Conservation (phyloP, 2,113 vertebrate genomes). For the Paraplagusia blochii region DNA sequence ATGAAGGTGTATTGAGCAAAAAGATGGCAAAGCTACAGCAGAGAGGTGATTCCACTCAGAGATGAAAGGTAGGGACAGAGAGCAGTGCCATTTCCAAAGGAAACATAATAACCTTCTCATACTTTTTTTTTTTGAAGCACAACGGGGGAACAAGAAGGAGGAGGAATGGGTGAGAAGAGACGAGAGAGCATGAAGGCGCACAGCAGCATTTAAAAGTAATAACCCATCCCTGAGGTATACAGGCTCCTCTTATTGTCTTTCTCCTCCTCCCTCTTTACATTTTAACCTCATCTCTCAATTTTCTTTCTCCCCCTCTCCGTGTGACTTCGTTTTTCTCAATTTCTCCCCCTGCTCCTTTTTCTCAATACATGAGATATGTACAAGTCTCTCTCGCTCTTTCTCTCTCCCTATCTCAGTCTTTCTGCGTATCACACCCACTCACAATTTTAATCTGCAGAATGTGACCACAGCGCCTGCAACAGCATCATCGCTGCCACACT, state of each 20-base stretch:
- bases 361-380: background rate
- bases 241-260: constrained; percentile 20
- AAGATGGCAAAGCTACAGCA: constrained; percentile 33
- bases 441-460: constrained; percentile 36
- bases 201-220: constrained; percentile 72
- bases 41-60: constrained; percentile 69
- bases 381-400: constrained; percentile 12
- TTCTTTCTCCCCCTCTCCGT: background rate
- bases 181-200: constrained; percentile 17
- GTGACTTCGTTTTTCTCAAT: background rate
- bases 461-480: constrained; percentile 16
- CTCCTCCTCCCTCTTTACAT: constrained; percentile 39
- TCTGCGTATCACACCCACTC: background rate
- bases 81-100: constrained; percentile 67
- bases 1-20: constrained; percentile 12
- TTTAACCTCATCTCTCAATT: constrained; percentile 57
- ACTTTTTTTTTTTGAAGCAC: constrained; percentile 57
- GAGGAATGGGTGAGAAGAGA: constrained; percentile 8
- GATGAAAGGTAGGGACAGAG: constrained; percentile 63
- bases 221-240: constrained; percentile 62
- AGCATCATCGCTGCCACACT: constrained; percentile 11
- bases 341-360: constrained; percentile 1
- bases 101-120: constrained; percentile 77
- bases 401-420: constrained; percentile 1
- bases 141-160: constrained; percentile 26